Evolutionary conservation across 2,888 invertebrate species (phyloP), one percentile per base, ranked within the genome.

Genomic region (Acutogordius australiensis): DNA sequence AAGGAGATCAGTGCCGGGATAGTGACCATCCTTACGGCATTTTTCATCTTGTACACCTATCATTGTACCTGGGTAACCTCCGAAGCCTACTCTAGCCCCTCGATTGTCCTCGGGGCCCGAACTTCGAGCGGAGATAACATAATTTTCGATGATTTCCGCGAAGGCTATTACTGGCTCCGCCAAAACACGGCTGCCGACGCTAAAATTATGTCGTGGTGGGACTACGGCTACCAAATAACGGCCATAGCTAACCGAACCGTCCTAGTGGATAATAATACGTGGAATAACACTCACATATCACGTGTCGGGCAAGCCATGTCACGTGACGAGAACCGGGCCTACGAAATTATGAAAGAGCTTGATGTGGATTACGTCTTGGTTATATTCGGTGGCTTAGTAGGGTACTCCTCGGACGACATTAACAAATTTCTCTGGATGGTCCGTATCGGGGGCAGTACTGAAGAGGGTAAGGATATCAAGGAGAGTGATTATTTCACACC

Each of bases 361-460:
- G 94, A 97, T 69, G 94, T 97, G 1, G 84, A 91, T 71, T 97
- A 94, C 70, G 94, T 97, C 21, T 76, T 94, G 1, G 91, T 94
- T 1, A 91, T 94, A 67, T 94, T 94, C 72, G 94, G 94, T 21
- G 94, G 94, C n/a, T 77, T 94, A 0, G 90, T 90, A 0, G 94
- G 94, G 0, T 97, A 94, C 70, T 90, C 90, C 0, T 90, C 90
- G 0, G 94, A 97, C 73, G 94, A 94, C 71, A 91, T 94, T 63
- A 97, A 97, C 75, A 97, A 94, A 76, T 94, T 94, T 75, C 77
- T 97, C 64, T 94, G 94, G 94, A 97, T 94, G 94, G 94, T 97
- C 56, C 76, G 81, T 62, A 86, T 88, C 70, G 90, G 91, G 65
- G 90, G 91, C 64, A 86, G 87, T 69, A 91, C 91, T 2, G 85